Base-by-base conservation (phyloP, 2,797 vertebrate species). In the Liasis olivaceus region DNA sequence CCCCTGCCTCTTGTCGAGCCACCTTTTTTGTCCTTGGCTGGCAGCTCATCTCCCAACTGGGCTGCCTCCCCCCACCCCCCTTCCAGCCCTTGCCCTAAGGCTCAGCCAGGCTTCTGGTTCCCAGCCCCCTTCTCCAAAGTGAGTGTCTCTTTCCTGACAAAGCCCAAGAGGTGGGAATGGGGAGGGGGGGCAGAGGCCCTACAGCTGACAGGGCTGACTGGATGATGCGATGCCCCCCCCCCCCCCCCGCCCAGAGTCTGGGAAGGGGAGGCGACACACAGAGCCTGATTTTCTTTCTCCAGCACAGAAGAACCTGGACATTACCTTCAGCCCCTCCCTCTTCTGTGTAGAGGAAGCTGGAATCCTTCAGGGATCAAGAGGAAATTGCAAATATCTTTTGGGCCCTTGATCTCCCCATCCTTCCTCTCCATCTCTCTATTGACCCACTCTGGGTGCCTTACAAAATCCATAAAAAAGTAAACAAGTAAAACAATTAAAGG, bases 341-440 rank as follows among this genome's bases (percentile, higher is more conserved):
- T 77, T 77, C 60, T 63, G 22, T 86, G 87, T 91, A n/a, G 24
- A 86, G 47, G 47, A 22, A 6, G 12, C 47, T 51, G 22, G 85
- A 93, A 86, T 77, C 59, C 87, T 89, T 22, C 81, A 0, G 86
- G 14, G 90, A 28, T 54, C 47, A 85, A 90, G 86, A 94, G 96
- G 96, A 96, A 97, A 96, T 95, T 96, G 92, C 93, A 85, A 93
- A 95, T 96, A 90, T 72, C 89, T 96, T 28, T 0, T 31, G 1
- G 58, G 11, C 0, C 84, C 12, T n/a, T 28, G 56, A 17, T 5
- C 0, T 12, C 1, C n/a, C 31, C 42, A 28, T 7, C 47, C n/a
- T 24, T 5, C 24, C 28, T 20, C 17, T 12, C 15, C 26, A 59
- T 47, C 56, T 72, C 54, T 54, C 26, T 28, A 85, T 24, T 4